Evolutionary conservation across 1,140 invertebrate species (phyloP), one percentile per base, ranked within the genome.

Genomic region (Drosophila leontia): DNA sequence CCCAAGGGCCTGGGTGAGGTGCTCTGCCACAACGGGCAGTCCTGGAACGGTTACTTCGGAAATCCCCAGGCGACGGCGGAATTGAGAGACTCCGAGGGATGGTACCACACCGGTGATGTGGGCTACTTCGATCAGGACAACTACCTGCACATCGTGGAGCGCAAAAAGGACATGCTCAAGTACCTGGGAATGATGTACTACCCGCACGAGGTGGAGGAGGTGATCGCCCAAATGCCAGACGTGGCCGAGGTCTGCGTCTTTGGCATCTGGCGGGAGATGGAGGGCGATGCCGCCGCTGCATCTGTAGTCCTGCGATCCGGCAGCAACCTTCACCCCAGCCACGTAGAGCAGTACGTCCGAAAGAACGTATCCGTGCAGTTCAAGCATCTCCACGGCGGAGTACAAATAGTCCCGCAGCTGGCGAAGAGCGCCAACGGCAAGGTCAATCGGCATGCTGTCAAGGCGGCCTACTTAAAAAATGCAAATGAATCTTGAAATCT

Each of bases 91-190:
- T 19, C 74, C 2, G 83, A 87, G 15, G 95, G 96, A 6, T 97
- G 95, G 95, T 92, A 95, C 12, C 93, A 94, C 60, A 96, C 96
- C 7, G 96, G 96, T 37, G 96, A 96, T 80, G 85, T 96, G 55
- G 96, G 94, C 17, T 94, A 94, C 61, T 93, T 94, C 39, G 94
- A 96, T 68, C 91, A 94, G 29, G 91, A 95, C n/a, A 94, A 93
- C 29, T 91, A 92, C 53, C 75, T 94, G 41, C 94, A 93, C 69
- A 94, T 96, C 64, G 93, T 95, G 6, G 95, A 96, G 75, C 91
- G 96, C 42, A 92, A 95, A 12, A 96, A 96, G 80, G 95, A 96
- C 80, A 91, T 94, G 45, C 94, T 95, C 3, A 93, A 93, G 61
- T 93, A 82, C 19, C 57, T 83, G 17, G 92, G 92, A 19, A 88